These are phyloP conservation scores for Caenorhabditis latens DNA, from an alignment of 1,140 invertebrate species.

Conservation along the genomic window DNA sequence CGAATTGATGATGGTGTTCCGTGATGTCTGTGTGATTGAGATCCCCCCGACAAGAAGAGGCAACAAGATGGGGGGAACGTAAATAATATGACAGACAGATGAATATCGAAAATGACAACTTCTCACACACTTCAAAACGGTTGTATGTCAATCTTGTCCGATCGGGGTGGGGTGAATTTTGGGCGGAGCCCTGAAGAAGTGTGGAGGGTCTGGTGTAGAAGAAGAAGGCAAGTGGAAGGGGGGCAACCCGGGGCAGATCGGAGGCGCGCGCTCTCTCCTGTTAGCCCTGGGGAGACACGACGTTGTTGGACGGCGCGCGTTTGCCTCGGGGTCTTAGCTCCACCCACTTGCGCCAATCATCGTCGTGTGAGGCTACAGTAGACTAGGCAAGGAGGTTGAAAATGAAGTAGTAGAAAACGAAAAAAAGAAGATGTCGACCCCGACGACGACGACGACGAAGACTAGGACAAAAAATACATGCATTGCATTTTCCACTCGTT, in stretches of 20 bases:
- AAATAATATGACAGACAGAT: constrained; percentile 55
- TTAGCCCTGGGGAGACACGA: constrained; percentile 1
- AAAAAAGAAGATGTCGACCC: constrained; percentile 36
- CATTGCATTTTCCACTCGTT: constrained; percentile 9
- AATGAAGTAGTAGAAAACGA: neutral
- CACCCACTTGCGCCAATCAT: constrained; percentile 12
- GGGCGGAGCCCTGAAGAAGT: neutral
- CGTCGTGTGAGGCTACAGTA: constrained; percentile 6
- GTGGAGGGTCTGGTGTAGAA: neutral
- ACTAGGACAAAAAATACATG: constrained; percentile 38
- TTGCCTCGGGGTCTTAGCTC: neutral
- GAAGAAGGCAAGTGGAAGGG: neutral
- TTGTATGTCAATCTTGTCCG: constrained; percentile 56
- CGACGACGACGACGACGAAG: constrained; percentile 37
- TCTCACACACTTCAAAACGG: constrained; percentile 56
- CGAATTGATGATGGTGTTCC: constrained; percentile 17
- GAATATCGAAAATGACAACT: constrained; percentile 54
- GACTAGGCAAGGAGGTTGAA: neutral
- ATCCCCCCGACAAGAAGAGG: neutral
- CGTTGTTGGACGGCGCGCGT: neutral
- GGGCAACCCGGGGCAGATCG: constrained; percentile 50
- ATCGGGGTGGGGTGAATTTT: constrained; percentile 38
- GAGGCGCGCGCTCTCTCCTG: constrained; percentile 13
- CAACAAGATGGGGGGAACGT: neutral
- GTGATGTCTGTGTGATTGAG: neutral